phyloP scores from a whole-genome alignment of 2,797 vertebrate genomes.

The Rhynchotus rufescens region DNA sequence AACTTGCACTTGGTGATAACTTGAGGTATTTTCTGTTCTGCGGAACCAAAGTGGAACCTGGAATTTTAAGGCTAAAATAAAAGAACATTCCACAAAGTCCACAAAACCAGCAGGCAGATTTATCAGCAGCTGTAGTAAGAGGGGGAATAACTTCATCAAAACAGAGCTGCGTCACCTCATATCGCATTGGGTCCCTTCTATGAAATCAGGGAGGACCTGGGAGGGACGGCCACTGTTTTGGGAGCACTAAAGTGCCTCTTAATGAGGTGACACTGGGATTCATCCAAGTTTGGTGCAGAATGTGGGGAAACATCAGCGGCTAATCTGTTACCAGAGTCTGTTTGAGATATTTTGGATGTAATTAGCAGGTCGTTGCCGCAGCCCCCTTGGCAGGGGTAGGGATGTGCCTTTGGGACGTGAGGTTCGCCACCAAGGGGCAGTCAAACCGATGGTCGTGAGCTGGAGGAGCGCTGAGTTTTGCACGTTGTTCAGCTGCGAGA shows the following conservation, averaged over 20 bases:
- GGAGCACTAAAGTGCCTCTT: accelerated
- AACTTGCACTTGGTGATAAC: no score
- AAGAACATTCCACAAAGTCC: conserved; percentile 44
- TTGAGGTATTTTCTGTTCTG: conserved; percentile 40
- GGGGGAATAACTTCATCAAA: background rate
- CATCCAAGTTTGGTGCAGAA: accelerated
- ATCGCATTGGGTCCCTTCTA: accelerated
- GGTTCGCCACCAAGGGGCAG: background rate
- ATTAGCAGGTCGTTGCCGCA: background rate
- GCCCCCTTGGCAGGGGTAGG: background rate
- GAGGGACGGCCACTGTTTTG: background rate
- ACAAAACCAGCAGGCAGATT: background rate
- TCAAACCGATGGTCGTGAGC: accelerated
- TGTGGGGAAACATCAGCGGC: background rate
- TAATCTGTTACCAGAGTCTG: accelerated
- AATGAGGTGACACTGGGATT: accelerated
- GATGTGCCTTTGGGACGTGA: background rate
- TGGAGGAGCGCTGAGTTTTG: background rate
- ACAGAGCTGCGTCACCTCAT: background rate
- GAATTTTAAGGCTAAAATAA: conserved; percentile 55
- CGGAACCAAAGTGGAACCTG: conserved; percentile 18
- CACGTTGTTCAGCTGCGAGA: background rate
- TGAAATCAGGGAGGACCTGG: accelerated
- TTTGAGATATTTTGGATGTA: background rate
- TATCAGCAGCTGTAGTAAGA: conserved; percentile 12